Percentiles rank a stretch among this genome's conserved stretches.
Conservation (phyloP, 2,797 vertebrate genomes). For the Sebastes oblongus region DNA sequence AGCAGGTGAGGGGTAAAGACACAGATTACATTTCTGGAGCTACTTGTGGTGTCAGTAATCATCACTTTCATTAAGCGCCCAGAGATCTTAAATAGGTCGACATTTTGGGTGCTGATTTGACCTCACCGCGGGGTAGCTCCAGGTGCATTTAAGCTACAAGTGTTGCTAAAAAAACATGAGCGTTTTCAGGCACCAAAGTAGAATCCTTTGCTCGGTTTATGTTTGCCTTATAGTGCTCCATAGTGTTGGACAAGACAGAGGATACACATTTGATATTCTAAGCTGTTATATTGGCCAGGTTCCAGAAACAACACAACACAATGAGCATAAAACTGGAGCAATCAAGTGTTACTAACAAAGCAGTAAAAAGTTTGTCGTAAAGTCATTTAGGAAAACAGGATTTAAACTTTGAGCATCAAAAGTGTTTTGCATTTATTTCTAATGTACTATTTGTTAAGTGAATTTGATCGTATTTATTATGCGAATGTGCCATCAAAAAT, state of each 20-base stretch:
- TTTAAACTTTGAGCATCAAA: neutral
- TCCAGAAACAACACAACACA: neutral
- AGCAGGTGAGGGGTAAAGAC: neutral
- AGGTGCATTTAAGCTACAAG: neutral
- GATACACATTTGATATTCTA: constrained; percentile 1
- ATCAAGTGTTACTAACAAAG: neutral
- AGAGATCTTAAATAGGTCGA: neutral
- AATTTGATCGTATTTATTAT: neutral
- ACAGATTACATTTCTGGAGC: neutral
- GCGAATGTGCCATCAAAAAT: neutral
- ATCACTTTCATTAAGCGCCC: neutral
- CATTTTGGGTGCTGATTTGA: neutral
- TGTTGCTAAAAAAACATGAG: neutral
- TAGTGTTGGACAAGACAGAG: neutral
- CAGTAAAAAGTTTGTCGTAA: neutral
- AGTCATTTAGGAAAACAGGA: neutral
- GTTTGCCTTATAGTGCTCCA: neutral
- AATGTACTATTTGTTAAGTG: neutral
- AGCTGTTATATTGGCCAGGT: neutral
- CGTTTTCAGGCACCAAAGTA: neutral
- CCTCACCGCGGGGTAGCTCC: neutral
- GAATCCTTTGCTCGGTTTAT: neutral
- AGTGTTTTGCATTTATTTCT: neutral
- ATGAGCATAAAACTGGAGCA: neutral
- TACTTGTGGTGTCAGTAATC: neutral